phyloP scores from a whole-genome alignment of 2,888 invertebrate genomes.

The Copidosoma aretas region DNA sequence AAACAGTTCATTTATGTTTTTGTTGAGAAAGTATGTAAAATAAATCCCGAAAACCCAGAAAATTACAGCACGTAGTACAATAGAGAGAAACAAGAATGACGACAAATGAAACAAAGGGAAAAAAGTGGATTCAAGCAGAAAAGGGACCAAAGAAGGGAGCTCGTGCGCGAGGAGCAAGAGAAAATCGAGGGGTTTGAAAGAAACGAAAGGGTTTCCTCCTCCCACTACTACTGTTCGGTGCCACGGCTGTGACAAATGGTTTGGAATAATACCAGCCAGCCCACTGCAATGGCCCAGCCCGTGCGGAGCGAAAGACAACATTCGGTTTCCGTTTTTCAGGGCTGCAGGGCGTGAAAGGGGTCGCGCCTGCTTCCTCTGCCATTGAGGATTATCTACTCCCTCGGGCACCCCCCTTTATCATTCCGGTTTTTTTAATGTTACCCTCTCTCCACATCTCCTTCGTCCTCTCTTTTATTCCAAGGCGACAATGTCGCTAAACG shows the following conservation, averaged over 20 bases:
- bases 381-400: constrained; percentile 25
- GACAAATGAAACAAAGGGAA: constrained; percentile 1
- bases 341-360: constrained; percentile 26
- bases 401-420: neutral
- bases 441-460: neutral
- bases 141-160: constrained; percentile 14
- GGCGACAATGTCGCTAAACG: constrained; percentile 35
- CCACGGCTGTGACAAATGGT: constrained; percentile 61
- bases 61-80: too few relatives aligned
- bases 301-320: neutral
- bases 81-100: constrained; percentile 10
- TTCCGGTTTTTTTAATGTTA: constrained; percentile 13
- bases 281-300: neutral
- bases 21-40: too few relatives aligned
- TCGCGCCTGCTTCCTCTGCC: too few relatives aligned
- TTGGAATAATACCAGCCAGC: constrained; percentile 59
- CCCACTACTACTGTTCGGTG: constrained; percentile 47
- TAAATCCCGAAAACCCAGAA: too few relatives aligned
- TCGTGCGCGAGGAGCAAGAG: constrained; percentile 12
- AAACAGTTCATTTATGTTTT: too few relatives aligned
- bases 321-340: constrained; percentile 41
- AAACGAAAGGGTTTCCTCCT: constrained; percentile 57
- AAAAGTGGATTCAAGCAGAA: neutral
- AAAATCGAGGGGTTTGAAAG: constrained; percentile 42
- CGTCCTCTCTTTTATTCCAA: neutral